These are phyloP conservation scores for Allochrocebus solatus DNA, from an alignment of 2,797 vertebrate genomes.

Conservation along the genomic window DNA sequence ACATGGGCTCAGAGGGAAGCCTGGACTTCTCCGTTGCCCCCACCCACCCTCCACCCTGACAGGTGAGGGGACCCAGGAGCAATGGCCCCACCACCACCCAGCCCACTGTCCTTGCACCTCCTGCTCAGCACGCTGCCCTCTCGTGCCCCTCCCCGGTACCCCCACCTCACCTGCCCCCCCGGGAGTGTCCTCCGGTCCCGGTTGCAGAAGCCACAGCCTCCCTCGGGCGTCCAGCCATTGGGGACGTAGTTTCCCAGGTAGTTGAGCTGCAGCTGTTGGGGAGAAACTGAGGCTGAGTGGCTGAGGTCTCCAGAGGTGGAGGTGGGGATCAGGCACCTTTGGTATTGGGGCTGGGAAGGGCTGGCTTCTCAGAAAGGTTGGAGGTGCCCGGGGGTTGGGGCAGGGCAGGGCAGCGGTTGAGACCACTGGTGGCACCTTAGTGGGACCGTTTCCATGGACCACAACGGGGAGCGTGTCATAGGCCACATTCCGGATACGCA, in stretches of 20 bases:
- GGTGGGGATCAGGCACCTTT: no score
- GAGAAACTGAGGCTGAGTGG: neutral
- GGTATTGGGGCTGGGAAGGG: neutral
- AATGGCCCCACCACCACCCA: neutral
- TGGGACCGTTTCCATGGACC: constrained; percentile 93
- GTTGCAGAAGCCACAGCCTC: constrained; percentile 89
- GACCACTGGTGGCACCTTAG: constrained; percentile 86
- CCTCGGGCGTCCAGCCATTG: constrained; percentile 90
- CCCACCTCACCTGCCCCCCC: constrained; percentile 79
- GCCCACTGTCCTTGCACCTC: neutral
- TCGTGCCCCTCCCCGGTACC: neutral
- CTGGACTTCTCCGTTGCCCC: accelerated
- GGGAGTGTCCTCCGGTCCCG: constrained; percentile 83
- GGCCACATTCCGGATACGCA: constrained; percentile 91
- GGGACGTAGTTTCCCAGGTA: constrained; percentile 93
- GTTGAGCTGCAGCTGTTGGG: constrained; percentile 90
- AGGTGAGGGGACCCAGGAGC: neutral
- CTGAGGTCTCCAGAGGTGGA: neutral
- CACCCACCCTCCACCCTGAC: neutral
- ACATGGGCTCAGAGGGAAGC: neutral
- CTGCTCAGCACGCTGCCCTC: neutral
- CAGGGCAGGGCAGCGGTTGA: neutral
- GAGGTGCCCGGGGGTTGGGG: neutral
- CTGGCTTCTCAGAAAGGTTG: neutral
- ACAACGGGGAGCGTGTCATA: constrained; percentile 92